Evolutionary conservation across 1,140 invertebrate species (phyloP).

Genomic region (Drosophila bifasciata): DNA sequence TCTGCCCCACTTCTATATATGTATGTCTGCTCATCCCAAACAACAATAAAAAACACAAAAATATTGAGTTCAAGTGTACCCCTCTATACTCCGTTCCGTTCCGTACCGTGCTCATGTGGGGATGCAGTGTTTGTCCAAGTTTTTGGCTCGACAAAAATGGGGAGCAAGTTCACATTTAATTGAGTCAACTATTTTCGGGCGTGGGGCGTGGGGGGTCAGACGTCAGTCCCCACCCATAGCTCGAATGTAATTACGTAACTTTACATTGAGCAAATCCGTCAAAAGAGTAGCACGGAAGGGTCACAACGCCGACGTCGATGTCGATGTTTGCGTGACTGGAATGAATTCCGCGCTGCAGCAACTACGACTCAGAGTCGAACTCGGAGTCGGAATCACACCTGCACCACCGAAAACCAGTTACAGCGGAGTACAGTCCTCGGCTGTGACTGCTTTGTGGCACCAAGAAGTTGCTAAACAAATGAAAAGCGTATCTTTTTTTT

Average conservation of each 20-base stretch:
- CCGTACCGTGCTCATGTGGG: conserved; percentile 30
- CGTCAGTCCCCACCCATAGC: conserved; percentile 1
- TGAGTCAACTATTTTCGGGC: conserved; percentile 63
- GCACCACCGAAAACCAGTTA: conserved; percentile 25
- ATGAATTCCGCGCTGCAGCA: conserved; percentile 5
- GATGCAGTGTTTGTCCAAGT: conserved; percentile 43
- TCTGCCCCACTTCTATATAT: conserved; percentile 12
- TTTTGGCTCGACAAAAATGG: conserved; percentile 45
- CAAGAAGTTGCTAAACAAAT: conserved; percentile 63
- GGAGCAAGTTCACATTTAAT: conserved; percentile 74
- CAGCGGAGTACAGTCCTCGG: conserved; percentile 33
- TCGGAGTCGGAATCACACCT: conserved; percentile 16
- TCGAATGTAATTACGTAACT: conserved; percentile 50
- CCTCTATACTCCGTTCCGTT: conserved; percentile 17
- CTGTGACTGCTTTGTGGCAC: conserved; percentile 14
- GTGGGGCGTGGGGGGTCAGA: conserved; percentile 33
- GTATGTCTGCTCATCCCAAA: background rate
- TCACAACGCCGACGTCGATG: background rate
- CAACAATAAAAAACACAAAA: conserved; percentile 18
- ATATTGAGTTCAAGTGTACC: conserved; percentile 69
- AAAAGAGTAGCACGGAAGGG: conserved; percentile 5
- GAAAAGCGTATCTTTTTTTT: conserved; percentile 37
- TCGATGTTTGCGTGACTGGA: conserved; percentile 13
- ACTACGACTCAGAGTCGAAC: no score
- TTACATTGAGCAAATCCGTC: conserved; percentile 36